A percentile compares a stretch with the other conserved stretches of the same genome.
Evolutionary conservation across 2,888 invertebrate genomes (phyloP).

Genomic region (Cotesia congregata): DNA sequence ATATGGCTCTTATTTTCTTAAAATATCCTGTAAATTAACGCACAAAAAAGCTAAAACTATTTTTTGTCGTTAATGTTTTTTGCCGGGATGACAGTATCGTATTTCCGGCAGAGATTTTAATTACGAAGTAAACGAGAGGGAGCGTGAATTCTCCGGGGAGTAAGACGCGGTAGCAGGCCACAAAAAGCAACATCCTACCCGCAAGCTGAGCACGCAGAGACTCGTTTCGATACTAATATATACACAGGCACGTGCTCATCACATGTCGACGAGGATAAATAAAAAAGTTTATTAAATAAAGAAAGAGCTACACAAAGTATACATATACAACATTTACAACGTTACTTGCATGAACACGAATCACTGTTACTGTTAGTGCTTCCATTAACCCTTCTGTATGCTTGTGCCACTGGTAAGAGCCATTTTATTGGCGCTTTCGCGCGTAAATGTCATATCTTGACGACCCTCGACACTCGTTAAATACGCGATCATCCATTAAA

Average conservation of each 20-base stretch:
- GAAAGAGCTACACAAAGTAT: background rate
- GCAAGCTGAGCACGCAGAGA: constrained; percentile 37
- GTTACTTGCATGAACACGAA: constrained; percentile 30
- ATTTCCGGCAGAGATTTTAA: constrained; percentile 43
- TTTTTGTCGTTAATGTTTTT: constrained; percentile 19
- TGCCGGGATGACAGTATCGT: constrained; percentile 24
- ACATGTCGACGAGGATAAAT: constrained; percentile 60
- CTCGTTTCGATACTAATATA: constrained; percentile 36
- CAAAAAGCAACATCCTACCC: constrained; percentile 36
- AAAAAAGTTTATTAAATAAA: constrained; percentile 38
- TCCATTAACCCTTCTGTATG: constrained; percentile 42
- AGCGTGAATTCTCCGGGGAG: constrained; percentile 27
- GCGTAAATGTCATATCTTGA: constrained; percentile 54
- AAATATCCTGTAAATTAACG: background rate
- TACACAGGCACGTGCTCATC: constrained; percentile 67
- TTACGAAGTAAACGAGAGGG: constrained; percentile 32
- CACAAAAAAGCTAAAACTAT: background rate
- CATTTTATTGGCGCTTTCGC: constrained; percentile 60
- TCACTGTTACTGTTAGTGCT: constrained; percentile 9
- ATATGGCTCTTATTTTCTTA: background rate
- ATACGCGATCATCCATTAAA: constrained; percentile 31
- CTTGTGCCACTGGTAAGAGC: constrained; percentile 55
- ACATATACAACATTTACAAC: constrained; percentile 22
- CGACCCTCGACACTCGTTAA: constrained; percentile 51
- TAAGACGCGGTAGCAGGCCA: constrained; percentile 8